Evolutionary conservation across 2,888 invertebrate genomes (phyloP).

Genomic region (Unio delphinus): DNA sequence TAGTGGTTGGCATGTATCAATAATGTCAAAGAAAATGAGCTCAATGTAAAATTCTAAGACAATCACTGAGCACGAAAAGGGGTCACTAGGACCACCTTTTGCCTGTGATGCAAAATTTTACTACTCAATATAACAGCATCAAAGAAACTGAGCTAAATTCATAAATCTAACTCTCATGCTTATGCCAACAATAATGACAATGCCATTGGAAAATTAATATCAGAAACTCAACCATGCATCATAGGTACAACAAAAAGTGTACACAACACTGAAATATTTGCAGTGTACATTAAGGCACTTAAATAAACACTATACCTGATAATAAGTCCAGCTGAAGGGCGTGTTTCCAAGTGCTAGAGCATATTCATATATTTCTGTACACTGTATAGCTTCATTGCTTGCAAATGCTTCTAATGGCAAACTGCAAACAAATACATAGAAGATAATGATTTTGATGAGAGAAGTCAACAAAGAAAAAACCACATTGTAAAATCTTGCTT

Average conservation of each 20-base stretch:
- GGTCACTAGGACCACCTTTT: too few relatives aligned
- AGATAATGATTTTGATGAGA: not conserved
- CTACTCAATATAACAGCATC: too few relatives aligned
- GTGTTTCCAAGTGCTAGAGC: constrained; percentile 86
- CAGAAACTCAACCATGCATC: not conserved
- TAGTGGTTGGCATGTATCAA: too few relatives aligned
- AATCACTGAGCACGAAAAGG: too few relatives aligned
- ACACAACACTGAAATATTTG: too few relatives aligned
- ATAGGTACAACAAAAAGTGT: not conserved
- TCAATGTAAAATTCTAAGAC: too few relatives aligned
- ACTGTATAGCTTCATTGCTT: constrained; percentile 88
- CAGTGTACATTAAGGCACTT: not conserved
- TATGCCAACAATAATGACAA: not conserved
- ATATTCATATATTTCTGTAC: constrained; percentile 96
- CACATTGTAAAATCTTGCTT: too few relatives aligned
- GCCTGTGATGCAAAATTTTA: too few relatives aligned
- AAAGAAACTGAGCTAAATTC: too few relatives aligned
- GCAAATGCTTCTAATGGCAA: constrained; percentile 75
- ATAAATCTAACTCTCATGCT: not conserved
- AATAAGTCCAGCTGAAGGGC: constrained; percentile 81
- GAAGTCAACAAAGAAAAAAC: too few relatives aligned
- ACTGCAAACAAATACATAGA: constrained; percentile 25
- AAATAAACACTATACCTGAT: constrained; percentile 77
- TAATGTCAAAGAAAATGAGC: too few relatives aligned
- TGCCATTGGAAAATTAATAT: not conserved